A percentile compares a stretch with the other conserved stretches of the same genome.
Evolutionary conservation across 2,797 vertebrate species (phyloP).

Genomic region (Anniella stebbinsi): DNA sequence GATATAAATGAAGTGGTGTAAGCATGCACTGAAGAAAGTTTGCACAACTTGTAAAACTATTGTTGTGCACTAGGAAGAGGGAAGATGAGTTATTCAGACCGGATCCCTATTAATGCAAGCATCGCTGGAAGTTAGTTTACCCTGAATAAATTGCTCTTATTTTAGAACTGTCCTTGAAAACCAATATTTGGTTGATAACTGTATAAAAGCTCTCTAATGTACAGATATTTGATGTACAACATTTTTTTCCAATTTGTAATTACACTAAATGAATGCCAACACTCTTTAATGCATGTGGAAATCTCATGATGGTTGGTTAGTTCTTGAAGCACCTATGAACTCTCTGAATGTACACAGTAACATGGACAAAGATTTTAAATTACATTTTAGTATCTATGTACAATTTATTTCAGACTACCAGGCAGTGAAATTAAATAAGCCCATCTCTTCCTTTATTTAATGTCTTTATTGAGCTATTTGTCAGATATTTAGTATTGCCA

Average conservation of each 20-base stretch:
- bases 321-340: conserved; percentile 50
- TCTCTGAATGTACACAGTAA: conserved; percentile 25
- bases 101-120: conserved; percentile 71
- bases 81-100: conserved; percentile 60
- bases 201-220: conserved; percentile 73
- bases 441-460: conserved; percentile 58
- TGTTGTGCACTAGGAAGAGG: conserved; percentile 51
- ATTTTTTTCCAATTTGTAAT: conserved; percentile 43
- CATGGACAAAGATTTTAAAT: conserved; percentile 37
- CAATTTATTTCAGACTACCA: conserved; percentile 37
- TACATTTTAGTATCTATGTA: conserved; percentile 41
- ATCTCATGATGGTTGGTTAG: conserved; percentile 53
- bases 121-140: conserved; percentile 68
- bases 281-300: conserved; percentile 34
- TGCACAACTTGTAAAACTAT: conserved; percentile 53
- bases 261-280: conserved; percentile 53
- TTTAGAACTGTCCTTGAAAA: conserved; percentile 71
- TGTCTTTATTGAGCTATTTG: conserved; percentile 53
- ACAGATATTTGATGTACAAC: conserved; percentile 66
- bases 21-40: conserved; percentile 48
- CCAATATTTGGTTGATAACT: conserved; percentile 79
- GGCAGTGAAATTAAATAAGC: conserved; percentile 54
- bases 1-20: conserved; percentile 70
- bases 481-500: conserved; percentile 52
- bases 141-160: conserved; percentile 62